A percentile compares a stretch with the other conserved stretches of the same genome.
Evolutionary conservation across 2,888 invertebrate genomes (phyloP).

Genomic region (Baccha elongata): DNA sequence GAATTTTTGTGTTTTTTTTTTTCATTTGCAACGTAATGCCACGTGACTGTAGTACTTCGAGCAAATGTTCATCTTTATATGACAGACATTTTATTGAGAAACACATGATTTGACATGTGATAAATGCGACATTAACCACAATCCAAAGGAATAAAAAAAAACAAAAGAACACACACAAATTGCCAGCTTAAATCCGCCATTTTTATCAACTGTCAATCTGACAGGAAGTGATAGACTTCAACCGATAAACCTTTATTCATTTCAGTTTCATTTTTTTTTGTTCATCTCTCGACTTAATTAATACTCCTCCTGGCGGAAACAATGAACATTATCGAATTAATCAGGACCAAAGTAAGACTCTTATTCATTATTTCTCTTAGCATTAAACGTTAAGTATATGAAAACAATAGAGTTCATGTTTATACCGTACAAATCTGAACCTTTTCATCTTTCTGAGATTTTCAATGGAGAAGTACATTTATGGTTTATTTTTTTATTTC

Average conservation of each 20-base stretch:
- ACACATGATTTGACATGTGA: slow-evolving; percentile 46
- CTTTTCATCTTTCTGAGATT: slow-evolving; percentile 55
- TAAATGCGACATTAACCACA: slow-evolving; percentile 43
- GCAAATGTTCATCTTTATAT: slow-evolving; percentile 21
- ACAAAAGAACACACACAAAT: slow-evolving; percentile 14
- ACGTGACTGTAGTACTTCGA: slow-evolving; percentile 41
- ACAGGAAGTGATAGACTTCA: slow-evolving; percentile 56
- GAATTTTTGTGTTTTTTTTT: slow-evolving; percentile 9
- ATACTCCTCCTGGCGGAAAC: slow-evolving; percentile 55
- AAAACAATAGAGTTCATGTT: slow-evolving; percentile 61
- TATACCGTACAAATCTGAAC: slow-evolving; percentile 53
- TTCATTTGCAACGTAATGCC: slow-evolving; percentile 2
- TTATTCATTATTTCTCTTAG: slow-evolving; percentile 49
- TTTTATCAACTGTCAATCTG: slow-evolving; percentile 62
- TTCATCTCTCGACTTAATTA: slow-evolving; percentile 53
- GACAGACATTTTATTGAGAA: slow-evolving; percentile 13
- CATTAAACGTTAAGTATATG: slow-evolving; percentile 42
- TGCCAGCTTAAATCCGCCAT: slow-evolving; percentile 35
- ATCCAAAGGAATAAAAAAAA: slow-evolving; percentile 1
- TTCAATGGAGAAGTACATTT: slow-evolving; percentile 27
- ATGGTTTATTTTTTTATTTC: slow-evolving; percentile 11
- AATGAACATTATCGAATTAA: slow-evolving; percentile 71
- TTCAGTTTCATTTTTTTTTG: neutral
- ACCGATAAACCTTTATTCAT: slow-evolving; percentile 33
- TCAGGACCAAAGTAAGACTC: slow-evolving; percentile 60